Evolutionary conservation across 2,888 invertebrate genomes (phyloP).

Genomic region (Clitarchus hookeri): DNA sequence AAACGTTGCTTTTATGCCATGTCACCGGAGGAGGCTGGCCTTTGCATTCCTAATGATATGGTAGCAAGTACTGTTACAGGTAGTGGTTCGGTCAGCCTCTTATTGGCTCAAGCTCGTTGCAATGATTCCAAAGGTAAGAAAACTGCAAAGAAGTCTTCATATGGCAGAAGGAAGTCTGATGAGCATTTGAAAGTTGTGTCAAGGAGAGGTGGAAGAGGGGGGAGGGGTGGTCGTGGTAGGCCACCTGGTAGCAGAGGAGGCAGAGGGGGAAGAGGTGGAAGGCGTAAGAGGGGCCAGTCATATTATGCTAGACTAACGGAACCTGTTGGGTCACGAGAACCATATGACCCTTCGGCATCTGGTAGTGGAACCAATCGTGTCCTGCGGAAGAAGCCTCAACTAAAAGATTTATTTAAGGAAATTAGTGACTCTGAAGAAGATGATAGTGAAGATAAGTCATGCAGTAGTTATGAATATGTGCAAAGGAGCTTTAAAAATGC

Average conservation of each 20-base stretch:
- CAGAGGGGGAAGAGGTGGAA: slow-evolving; percentile 23
- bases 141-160: not conserved
- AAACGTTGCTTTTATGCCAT: slow-evolving; percentile 44
- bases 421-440: not conserved
- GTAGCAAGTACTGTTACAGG: not conserved
- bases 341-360: not conserved
- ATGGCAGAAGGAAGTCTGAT: not conserved
- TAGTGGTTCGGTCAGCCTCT: not conserved
- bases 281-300: slow-evolving; percentile 8
- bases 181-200: not conserved
- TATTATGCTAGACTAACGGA: not conserved
- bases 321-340: not conserved
- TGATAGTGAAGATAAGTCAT: not conserved
- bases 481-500: slow-evolving; percentile 5
- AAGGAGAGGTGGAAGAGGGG: not conserved
- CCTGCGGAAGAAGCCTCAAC: not conserved
- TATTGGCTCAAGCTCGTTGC: not conserved
- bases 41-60: slow-evolving; percentile 41
- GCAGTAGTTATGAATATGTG: not conserved
- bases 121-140: not conserved
- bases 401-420: not conserved
- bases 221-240: slow-evolving; percentile 10
- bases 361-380: not conserved
- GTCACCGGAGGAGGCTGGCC: slow-evolving; percentile 46
- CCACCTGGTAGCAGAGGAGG: not conserved